A percentile compares a stretch with the other conserved stretches of the same genome.
Evolutionary conservation across 2,113 vertebrate genomes (phyloP).

Genomic region (human (Homo sapiens)): GRCh38 chr1:162162501-162163000

Average conservation of each 20-base stretch:
- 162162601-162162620: neutral
- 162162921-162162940: neutral
- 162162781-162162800: neutral
- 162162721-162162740: neutral
- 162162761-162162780: neutral
- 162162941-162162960: neutral
- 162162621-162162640: neutral
- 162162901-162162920: neutral
- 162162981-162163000: neutral
- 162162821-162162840: neutral
- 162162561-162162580: neutral
- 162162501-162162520: neutral
- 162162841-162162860: neutral
- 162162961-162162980: neutral
- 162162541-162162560: neutral
- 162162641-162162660: neutral
- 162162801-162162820: neutral
- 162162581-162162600: neutral
- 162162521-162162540: neutral
- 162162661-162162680: neutral
- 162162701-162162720: neutral
- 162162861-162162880: neutral
- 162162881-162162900: neutral
- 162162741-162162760: neutral
- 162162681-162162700: slow-evolving; percentile 1